Base-by-base conservation (phyloP, 2,888 invertebrate species). In the Lepetodrilus schrolli region DNA sequence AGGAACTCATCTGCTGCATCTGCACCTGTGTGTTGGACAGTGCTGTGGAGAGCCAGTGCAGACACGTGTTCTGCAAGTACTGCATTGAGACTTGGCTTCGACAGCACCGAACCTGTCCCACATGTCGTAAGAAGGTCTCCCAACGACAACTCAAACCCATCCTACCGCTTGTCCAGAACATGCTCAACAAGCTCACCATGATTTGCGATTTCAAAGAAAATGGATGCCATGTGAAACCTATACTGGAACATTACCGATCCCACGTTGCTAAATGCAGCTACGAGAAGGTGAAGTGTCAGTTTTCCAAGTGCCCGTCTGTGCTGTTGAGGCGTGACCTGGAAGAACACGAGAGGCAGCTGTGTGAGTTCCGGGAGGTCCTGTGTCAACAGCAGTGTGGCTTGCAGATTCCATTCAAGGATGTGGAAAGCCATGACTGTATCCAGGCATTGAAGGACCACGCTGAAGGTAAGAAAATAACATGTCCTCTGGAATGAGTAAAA, bases 291-390 rank as follows among this genome's bases (percentile, higher is more conserved):
- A 74, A 74, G 30, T 88, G 88, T 68, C 58, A 75, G 23, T 83
- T 80, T 74, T 68, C 66, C 2, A 78, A 80, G 4, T 88, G 88
- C 76, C 76, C 74, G 1, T 7, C 66, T 8, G 51, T 58, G 23
- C 66, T 86, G 92, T 93, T 97, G 92, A 96, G 96, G 92, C 97
- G 97, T 93, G 96, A 96, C 93, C 96, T 96, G 96, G 96, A 96
- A 92, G 96, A 96, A 80, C 97, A 97, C 92, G 96, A 96, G 93
- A 96, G 96, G 92, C 93, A 96, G 90, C 95, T 96, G 94, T 97
- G 97, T 96, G 94, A 93, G 69, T 82, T 80, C 77, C 68, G 86
- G 48, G 84, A 85, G 77, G 78, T 76, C 13, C n/a, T 72, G 4
- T 88, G 88, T 74, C 73, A 68, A 3, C 77, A 79, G 4, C 81